phyloP scores from a whole-genome alignment of 1,140 invertebrate genomes.

The Papilio dardanus region DNA sequence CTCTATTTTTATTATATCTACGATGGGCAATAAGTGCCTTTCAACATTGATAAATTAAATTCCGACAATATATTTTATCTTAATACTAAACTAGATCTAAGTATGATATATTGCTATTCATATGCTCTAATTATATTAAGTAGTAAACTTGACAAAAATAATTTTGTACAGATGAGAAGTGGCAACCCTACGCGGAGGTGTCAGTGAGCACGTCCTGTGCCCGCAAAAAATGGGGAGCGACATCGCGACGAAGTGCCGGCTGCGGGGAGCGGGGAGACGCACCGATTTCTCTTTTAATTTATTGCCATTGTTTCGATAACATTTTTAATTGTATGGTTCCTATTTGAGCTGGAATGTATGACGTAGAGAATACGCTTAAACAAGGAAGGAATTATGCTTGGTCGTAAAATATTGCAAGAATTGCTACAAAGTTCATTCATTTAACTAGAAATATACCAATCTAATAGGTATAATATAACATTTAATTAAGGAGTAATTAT shows the following conservation, averaged over 20 bases:
- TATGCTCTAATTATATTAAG: neutral
- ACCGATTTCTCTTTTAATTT: slow-evolving; percentile 76
- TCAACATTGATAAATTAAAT: too few species aligned
- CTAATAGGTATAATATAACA: too few species aligned
- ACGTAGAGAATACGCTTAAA: neutral
- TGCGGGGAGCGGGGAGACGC: slow-evolving; percentile 39
- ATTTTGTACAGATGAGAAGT: neutral
- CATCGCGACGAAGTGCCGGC: slow-evolving; percentile 44
- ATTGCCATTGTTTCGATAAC: slow-evolving; percentile 69
- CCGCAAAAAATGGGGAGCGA: slow-evolving; percentile 66
- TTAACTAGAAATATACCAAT: too few species aligned
- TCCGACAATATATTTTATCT: too few species aligned
- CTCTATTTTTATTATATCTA: too few species aligned
- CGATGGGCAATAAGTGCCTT: too few species aligned
- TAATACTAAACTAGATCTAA: too few species aligned
- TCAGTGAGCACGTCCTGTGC: slow-evolving; percentile 72
- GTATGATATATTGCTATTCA: too few species aligned
- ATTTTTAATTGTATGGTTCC: slow-evolving; percentile 35
- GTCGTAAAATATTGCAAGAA: too few species aligned
- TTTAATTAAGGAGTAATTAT: neutral
- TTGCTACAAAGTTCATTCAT: too few species aligned
- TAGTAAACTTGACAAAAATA: neutral
- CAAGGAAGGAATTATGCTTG: too few species aligned
- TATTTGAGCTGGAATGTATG: slow-evolving; percentile 6
- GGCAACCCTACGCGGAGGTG: slow-evolving; percentile 58